Percentiles rank a stretch among this genome's conserved stretches.
Conservation (phyloP, 2,888 invertebrate genomes). For the Alloscopus bannaensis region DNA sequence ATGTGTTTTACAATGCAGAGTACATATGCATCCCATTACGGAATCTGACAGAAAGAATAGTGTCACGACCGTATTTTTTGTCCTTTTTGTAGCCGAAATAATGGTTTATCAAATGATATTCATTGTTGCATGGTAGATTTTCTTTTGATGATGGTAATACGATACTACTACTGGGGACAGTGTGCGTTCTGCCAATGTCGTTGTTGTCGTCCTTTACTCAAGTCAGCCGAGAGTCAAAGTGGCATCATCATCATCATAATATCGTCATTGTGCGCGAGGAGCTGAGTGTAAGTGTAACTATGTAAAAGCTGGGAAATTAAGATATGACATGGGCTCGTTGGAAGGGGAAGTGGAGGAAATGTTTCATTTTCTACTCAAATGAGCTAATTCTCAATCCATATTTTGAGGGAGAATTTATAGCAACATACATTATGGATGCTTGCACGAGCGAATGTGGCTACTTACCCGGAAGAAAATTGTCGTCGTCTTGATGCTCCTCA, state of each 20-base stretch:
- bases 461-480: slow-evolving; percentile 54
- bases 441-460: slow-evolving; percentile 13
- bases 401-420: slow-evolving; percentile 9
- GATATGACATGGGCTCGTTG: slow-evolving; percentile 36
- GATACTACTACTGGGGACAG: not conserved
- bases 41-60: not conserved
- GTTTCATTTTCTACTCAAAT: slow-evolving; percentile 61
- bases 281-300: slow-evolving; percentile 13
- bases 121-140: slow-evolving; percentile 56
- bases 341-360: slow-evolving; percentile 31
- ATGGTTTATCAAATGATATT: slow-evolving; percentile 55
- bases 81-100: slow-evolving; percentile 26
- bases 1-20: slow-evolving; percentile 13
- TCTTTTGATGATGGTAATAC: slow-evolving; percentile 19
- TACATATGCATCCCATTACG: slow-evolving; percentile 48
- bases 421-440: no score
- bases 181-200: not conserved
- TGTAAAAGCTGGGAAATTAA: slow-evolving; percentile 40
- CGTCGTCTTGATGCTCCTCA: slow-evolving; percentile 39
- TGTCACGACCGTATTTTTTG: slow-evolving; percentile 26
- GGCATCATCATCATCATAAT: not conserved
- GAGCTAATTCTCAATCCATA: slow-evolving; percentile 50
- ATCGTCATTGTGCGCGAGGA: not conserved
- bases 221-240: slow-evolving; percentile 1
- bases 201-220: no score